These are phyloP conservation scores for Drosophila paucipuncta DNA, from an alignment of 2,888 invertebrate species.

Conservation along the genomic window DNA sequence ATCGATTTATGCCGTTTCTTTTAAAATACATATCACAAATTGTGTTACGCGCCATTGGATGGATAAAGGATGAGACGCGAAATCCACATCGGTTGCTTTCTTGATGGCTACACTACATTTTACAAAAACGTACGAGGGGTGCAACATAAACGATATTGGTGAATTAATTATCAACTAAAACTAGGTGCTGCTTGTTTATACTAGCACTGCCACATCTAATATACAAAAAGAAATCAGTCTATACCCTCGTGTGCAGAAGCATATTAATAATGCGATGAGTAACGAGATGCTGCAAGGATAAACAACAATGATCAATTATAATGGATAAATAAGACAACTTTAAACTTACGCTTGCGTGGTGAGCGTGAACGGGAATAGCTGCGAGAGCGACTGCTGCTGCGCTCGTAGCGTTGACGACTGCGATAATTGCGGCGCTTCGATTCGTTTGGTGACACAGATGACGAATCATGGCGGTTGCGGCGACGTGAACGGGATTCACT, in stretches of 20 bases:
- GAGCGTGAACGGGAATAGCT: conserved; percentile 78
- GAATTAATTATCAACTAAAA: conserved; percentile 27
- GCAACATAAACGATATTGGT: conserved; percentile 34
- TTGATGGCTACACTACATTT: conserved; percentile 32
- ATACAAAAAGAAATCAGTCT: conserved; percentile 44
- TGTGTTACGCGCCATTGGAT: conserved; percentile 37
- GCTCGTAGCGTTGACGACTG: conserved; percentile 63
- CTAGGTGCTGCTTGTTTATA: conserved; percentile 5
- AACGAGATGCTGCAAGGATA: conserved; percentile 25
- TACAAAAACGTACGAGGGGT: conserved; percentile 36
- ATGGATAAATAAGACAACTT: neutral
- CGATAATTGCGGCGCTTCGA: conserved; percentile 38
- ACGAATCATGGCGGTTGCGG: conserved; percentile 42
- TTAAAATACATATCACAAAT: conserved; percentile 66
- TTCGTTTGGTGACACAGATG: conserved; percentile 38
- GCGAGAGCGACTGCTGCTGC: conserved; percentile 80
- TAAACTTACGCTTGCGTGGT: conserved; percentile 65
- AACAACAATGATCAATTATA: neutral
- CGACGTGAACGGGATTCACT: conserved; percentile 55
- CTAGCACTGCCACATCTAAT: conserved; percentile 20
- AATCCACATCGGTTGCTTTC: conserved; percentile 40
- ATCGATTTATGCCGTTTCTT: conserved; percentile 42
- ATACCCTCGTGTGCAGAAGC: conserved; percentile 35
- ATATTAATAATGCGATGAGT: conserved; percentile 47
- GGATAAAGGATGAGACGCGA: conserved; percentile 15